These are phyloP conservation scores for Probaryconus sp. DNA, from an alignment of 1,140 invertebrate genomes.

Conservation along the genomic window DNA sequence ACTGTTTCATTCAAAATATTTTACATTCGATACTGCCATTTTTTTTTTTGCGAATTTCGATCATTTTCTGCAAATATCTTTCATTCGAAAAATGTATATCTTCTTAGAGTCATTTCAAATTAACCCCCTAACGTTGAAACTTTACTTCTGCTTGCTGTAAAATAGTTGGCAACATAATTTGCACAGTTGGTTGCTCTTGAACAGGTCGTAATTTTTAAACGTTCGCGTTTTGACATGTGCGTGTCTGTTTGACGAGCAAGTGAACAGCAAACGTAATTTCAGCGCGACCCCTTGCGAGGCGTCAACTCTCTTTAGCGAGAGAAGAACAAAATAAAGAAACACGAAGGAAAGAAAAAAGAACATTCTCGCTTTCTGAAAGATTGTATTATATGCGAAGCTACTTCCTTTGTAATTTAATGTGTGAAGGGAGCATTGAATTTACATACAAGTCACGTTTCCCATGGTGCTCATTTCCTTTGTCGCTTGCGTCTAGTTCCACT, in stretches of 20 bases:
- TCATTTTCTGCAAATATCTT: too few species aligned
- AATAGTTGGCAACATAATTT: conserved; percentile 21
- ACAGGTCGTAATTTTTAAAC: too few species aligned
- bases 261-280: conserved; percentile 28
- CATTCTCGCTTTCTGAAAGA: conserved; percentile 53
- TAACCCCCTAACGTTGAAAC: too few species aligned
- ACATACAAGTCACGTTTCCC: conserved; percentile 60
- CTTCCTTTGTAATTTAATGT: conserved; percentile 55
- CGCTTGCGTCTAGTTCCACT: conserved; percentile 45
- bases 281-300: conserved; percentile 23
- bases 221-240: background rate
- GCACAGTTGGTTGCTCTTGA: background rate
- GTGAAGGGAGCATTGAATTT: conserved; percentile 52
- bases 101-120: too few species aligned
- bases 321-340: background rate
- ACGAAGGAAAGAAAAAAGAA: conserved; percentile 36
- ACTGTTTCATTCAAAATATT: too few species aligned
- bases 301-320: conserved; percentile 22
- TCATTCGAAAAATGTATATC: too few species aligned
- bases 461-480: conserved; percentile 56
- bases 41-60: too few species aligned
- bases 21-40: too few species aligned
- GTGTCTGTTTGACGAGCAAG: conserved; percentile 24
- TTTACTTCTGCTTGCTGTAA: too few species aligned
- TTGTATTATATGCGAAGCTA: conserved; percentile 52